Conservation (phyloP, 53 echinoderm and acorn worm species). For the Paracentrotus lividus region DNA sequence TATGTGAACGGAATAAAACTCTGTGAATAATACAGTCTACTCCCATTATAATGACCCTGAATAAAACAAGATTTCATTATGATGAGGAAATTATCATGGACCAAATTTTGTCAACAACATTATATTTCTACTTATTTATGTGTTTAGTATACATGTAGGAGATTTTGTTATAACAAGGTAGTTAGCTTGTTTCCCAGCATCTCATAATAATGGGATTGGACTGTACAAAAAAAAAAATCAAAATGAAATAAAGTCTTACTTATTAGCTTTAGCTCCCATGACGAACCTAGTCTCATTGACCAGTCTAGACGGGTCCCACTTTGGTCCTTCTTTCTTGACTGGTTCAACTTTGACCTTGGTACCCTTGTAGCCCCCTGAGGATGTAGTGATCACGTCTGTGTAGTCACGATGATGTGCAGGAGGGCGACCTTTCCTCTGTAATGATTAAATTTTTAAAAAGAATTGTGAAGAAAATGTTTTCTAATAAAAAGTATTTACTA, state of each 20-base stretch:
- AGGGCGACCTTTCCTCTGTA: constrained; percentile 96
- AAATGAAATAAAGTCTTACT: constrained; percentile 73
- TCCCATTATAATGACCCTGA: too few relatives aligned
- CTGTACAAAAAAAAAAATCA: not conserved
- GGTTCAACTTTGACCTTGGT: constrained; percentile 81
- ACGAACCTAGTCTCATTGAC: constrained; percentile 83
- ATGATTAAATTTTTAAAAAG: not conserved
- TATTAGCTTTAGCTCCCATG: constrained; percentile 97
- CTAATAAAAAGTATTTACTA: not conserved
- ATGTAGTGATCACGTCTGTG: constrained; percentile 88
- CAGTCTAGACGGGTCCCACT: constrained; percentile 93
- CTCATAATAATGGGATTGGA: not conserved
- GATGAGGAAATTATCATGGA: too few relatives aligned
- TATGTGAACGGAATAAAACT: too few relatives aligned
- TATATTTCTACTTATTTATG: too few relatives aligned
- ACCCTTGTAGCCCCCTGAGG: constrained; percentile 70
- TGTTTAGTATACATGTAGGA: too few relatives aligned
- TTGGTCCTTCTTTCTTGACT: constrained; percentile 94
- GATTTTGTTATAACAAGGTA: too few relatives aligned
- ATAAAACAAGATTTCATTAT: too few relatives aligned
- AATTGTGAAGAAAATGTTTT: not conserved
- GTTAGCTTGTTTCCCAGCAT: too few relatives aligned
- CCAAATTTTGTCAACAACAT: too few relatives aligned
- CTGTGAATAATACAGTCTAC: too few relatives aligned
- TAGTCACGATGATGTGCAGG: constrained; percentile 94